Percentiles rank a stretch among this genome's conserved stretches.
phyloP scores from a whole-genome alignment of 2,113 vertebrate genomes.

The Nothobranchius furzeri region DNA sequence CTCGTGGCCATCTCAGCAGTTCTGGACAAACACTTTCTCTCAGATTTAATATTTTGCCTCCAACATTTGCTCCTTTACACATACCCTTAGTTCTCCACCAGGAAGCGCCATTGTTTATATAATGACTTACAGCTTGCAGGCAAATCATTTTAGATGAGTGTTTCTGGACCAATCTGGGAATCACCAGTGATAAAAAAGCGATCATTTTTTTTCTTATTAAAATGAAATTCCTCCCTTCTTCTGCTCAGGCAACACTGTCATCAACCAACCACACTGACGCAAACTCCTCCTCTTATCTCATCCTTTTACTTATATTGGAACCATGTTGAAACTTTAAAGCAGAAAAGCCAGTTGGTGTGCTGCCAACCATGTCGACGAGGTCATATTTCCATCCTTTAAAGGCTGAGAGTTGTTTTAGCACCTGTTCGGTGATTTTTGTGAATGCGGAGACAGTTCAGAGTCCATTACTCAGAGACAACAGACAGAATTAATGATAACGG shows the following conservation, averaged over 20 bases:
- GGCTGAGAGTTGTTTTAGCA: conserved; percentile 9
- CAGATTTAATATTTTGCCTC: no score
- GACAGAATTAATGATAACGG: background rate
- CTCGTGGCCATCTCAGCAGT: no score
- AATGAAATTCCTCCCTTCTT: background rate
- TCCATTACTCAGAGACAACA: background rate
- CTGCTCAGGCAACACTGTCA: conserved; percentile 2
- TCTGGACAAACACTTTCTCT: no score
- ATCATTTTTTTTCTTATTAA: background rate
- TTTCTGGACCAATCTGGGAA: no score
- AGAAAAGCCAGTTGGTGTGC: background rate
- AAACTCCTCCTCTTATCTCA: background rate
- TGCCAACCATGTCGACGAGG: background rate
- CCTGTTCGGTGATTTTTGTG: conserved; percentile 2
- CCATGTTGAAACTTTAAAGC: background rate
- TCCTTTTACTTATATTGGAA: background rate
- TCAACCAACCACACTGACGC: background rate
- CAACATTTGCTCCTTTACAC: no score
- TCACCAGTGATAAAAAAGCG: background rate
- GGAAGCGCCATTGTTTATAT: conserved; percentile 56
- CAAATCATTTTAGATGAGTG: background rate
- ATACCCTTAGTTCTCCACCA: conserved; percentile 43
- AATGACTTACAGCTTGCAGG: conserved; percentile 6
- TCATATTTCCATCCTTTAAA: conserved; percentile 17
- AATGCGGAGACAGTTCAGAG: conserved; percentile 8